A percentile compares a stretch with the other conserved stretches of the same genome.
phyloP scores from a whole-genome alignment of 2,888 invertebrate genomes.

The Drosophila anomalipes region DNA sequence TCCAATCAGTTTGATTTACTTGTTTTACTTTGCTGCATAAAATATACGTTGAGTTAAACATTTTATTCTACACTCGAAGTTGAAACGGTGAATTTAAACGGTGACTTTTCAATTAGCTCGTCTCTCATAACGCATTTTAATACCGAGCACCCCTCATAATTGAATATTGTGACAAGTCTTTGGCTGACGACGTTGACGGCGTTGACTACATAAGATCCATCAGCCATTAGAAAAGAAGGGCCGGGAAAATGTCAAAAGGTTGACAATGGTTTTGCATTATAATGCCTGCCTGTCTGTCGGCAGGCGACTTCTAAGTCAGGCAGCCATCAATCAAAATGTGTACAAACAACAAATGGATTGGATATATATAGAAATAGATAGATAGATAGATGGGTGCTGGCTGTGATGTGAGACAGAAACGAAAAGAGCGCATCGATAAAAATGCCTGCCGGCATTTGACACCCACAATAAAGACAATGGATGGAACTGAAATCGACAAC shows the following conservation, averaged over 20 bases:
- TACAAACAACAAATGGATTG: conserved; percentile 28
- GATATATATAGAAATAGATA: not conserved
- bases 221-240: conserved; percentile 16
- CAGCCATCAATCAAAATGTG: conserved; percentile 60
- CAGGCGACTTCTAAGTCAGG: conserved; percentile 32
- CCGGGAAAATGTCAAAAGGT: conserved; percentile 25
- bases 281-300: conserved; percentile 38
- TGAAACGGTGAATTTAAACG: not conserved
- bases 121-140: not conserved
- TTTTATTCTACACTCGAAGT: not conserved
- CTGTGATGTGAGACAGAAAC: not conserved
- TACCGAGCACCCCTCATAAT: conserved; percentile 11
- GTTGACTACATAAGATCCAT: conserved; percentile 15
- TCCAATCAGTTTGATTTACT: not conserved
- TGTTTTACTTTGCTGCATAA: not conserved
- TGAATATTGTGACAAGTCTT: conserved; percentile 18
- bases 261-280: conserved; percentile 28
- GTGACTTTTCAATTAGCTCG: not conserved
- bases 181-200: conserved; percentile 2
- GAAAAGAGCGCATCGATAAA: conserved; percentile 30
- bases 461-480: conserved; percentile 39
- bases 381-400: not conserved
- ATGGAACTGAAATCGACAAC: conserved; percentile 36
- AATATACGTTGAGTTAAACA: not conserved
- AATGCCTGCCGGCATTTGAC: conserved; percentile 48